These are phyloP conservation scores for Mylabris phalerata DNA, from an alignment of 1,140 invertebrate genomes.

Conservation along the genomic window DNA sequence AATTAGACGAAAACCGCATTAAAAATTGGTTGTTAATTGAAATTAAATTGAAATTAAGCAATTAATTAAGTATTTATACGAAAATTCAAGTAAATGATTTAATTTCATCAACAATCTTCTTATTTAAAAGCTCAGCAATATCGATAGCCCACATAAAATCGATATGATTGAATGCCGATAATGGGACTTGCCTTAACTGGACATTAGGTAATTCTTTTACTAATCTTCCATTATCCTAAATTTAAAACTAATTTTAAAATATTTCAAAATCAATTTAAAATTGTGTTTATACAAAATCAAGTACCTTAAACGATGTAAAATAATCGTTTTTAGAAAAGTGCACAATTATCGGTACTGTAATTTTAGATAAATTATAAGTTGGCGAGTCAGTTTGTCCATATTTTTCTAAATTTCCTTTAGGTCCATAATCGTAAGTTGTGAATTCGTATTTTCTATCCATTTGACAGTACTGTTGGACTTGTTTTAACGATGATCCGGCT, in stretches of 20 bases:
- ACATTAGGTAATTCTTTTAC: neutral
- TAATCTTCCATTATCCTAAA: too few species aligned
- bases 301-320: too few species aligned
- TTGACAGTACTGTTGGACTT: neutral
- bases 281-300: too few species aligned
- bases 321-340: too few species aligned
- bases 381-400: constrained; percentile 44
- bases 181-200: neutral
- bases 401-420: constrained; percentile 32
- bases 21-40: too few species aligned
- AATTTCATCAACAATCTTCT: too few species aligned
- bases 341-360: constrained; percentile 42
- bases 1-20: too few species aligned
- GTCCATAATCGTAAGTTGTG: constrained; percentile 48
- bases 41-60: too few species aligned
- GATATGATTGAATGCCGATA: neutral
- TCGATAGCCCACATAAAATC: neutral
- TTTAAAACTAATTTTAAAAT: too few species aligned
- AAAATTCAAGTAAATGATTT: too few species aligned
- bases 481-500: neutral
- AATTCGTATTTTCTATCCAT: constrained; percentile 35
- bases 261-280: too few species aligned
- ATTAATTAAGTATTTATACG: too few species aligned
- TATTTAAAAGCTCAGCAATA: neutral
- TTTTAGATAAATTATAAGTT: constrained; percentile 45